Evolutionary conservation across 2,888 invertebrate species (phyloP), one percentile per base, ranked within the genome.

Genomic region (Pteria penguin): DNA sequence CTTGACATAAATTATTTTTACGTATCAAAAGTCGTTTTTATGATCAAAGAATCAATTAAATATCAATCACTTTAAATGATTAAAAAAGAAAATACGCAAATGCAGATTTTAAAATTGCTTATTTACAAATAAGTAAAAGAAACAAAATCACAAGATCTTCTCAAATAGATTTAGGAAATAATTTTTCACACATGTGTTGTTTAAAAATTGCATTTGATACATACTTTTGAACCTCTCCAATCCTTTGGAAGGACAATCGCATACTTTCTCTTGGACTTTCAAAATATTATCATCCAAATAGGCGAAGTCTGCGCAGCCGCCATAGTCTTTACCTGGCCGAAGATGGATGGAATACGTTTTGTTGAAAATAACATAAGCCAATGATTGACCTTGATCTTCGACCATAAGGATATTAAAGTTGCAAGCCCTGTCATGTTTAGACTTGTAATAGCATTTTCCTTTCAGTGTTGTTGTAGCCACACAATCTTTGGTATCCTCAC

Each of bases 391-490:
- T 11, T 45, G 27, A 26, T 65, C 65, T 26, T 22, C 45, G 33
- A 36, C 45, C 33, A 32, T 65, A n/a, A 65, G 36, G 14, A 36
- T 26, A 11, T 27, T 33, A 45, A 36, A 65, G 24, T 36, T 14
- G 45, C 65, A 65, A 8, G 33, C 45, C 33, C 27, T 5, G n/a
- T 32, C 45, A 18, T 65, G 65, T 26, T 31, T 65, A 24, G 65
- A 65, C 26, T 45, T 65, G 65, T 65, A 65, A 45, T 36, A 65
- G 45, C 65, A 65, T 65, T 65, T 45, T 2, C 65, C 65, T 5
- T 18, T 36, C 22, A 65, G 36, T 24, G 33, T 26, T 18, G 36
- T 65, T 2, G 65, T 65, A 26, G 65, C 65, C 2, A 32, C 36
- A n/a, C 65, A 65, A 45, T 65, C 36, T 36, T 24, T 36, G 2